Evolutionary conservation across 2,797 vertebrate species (phyloP).

Genomic region (Periparus ater): DNA sequence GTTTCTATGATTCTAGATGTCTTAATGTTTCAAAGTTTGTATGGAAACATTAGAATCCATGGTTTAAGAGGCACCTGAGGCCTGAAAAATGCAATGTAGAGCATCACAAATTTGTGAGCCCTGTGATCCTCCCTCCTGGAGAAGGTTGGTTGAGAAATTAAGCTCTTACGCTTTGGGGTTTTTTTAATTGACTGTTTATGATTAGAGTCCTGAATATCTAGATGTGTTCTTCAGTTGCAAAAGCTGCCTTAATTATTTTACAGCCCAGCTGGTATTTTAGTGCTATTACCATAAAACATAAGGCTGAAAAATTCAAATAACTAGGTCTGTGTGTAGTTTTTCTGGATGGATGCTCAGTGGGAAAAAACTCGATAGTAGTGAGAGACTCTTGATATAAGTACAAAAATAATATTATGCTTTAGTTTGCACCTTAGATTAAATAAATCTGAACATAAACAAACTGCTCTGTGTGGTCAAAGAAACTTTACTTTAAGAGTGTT

Average conservation of each 20-base stretch:
- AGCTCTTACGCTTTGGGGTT: rapidly evolving
- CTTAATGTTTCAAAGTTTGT: background rate
- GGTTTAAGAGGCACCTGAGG: background rate
- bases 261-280: background rate
- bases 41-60: rapidly evolving
- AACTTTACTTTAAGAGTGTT: background rate
- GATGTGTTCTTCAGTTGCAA: background rate
- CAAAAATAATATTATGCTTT: background rate
- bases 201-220: background rate
- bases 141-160: background rate
- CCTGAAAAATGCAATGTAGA: background rate
- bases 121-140: rapidly evolving
- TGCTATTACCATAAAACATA: background rate
- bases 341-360: background rate
- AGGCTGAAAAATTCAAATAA: background rate
- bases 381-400: background rate
- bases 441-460: background rate
- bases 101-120: background rate
- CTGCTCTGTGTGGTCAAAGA: background rate
- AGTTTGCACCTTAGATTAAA: background rate
- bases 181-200: background rate
- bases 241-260: background rate
- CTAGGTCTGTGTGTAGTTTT: rapidly evolving
- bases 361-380: background rate
- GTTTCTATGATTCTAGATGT: background rate